Conservation (phyloP, 2,888 invertebrate species). For the Leptinotarsa peninsularis region DNA sequence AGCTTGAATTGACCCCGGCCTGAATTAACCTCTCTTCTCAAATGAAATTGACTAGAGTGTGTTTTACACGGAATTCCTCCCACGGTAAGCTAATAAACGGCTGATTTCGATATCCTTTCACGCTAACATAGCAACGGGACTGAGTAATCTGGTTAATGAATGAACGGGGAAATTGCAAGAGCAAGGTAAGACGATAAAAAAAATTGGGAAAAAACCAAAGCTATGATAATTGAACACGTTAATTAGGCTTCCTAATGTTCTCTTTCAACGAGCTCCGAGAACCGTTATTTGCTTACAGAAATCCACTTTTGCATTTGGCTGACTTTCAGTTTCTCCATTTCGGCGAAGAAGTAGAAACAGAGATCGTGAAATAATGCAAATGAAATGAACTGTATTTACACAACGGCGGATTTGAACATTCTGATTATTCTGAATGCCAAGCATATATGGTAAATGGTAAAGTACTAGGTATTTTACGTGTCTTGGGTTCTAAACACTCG, state of each 20-base stretch:
- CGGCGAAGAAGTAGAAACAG: constrained; percentile 27
- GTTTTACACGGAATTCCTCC: constrained; percentile 19
- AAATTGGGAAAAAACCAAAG: constrained; percentile 47
- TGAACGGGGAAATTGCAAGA: constrained; percentile 27
- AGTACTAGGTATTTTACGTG: neutral
- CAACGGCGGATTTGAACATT: constrained; percentile 27
- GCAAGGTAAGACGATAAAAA: constrained; percentile 37
- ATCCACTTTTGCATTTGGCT: constrained; percentile 46
- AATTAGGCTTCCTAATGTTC: constrained; percentile 57
- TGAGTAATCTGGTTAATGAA: constrained; percentile 35
- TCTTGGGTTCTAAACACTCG: neutral
- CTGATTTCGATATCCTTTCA: constrained; percentile 31
- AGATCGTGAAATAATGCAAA: constrained; percentile 38
- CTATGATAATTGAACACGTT: constrained; percentile 57
- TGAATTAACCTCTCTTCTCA: neutral
- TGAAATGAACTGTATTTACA: constrained; percentile 35
- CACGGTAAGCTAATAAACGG: neutral
- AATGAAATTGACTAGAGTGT: neutral
- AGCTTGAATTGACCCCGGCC: neutral
- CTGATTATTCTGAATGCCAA: constrained; percentile 5
- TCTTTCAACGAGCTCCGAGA: constrained; percentile 47
- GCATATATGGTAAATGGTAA: neutral
- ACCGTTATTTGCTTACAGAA: constrained; percentile 53
- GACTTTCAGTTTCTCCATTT: constrained; percentile 47
- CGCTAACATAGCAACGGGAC: constrained; percentile 22